Conservation (phyloP, 2,113 vertebrate species). For the Pituophis catenifer region DNA sequence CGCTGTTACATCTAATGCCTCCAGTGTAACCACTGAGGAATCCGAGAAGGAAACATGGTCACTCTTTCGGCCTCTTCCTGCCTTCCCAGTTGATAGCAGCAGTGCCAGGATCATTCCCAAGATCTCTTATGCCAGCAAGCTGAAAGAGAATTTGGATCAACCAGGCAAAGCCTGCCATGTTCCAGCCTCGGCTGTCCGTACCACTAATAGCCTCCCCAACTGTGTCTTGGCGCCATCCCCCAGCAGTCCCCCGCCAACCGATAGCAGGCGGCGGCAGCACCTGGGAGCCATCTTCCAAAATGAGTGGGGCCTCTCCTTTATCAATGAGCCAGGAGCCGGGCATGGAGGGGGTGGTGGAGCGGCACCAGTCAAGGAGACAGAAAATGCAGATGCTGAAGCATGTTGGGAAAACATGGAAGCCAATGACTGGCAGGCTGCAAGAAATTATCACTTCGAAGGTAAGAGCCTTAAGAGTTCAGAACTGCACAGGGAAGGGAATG, state of each 20-base stretch:
- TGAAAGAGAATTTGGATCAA: constrained; percentile 72
- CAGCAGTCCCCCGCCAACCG: constrained; percentile 22
- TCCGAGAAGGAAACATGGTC: constrained; percentile 71
- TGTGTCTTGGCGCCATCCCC: constrained; percentile 31
- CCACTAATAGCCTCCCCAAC: constrained; percentile 28
- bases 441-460: constrained; percentile 40
- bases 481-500: too few relatives aligned
- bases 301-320: constrained; percentile 84
- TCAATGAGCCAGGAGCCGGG: constrained; percentile 66
- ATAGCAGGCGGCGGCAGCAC: constrained; percentile 47
- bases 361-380: not conserved
- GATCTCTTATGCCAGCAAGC: constrained; percentile 84
- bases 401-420: constrained; percentile 33
- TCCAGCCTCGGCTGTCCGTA: constrained; percentile 42
- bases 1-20: not conserved
- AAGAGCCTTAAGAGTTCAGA: not conserved
- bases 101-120: constrained; percentile 81
- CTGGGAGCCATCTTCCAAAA: constrained; percentile 82
- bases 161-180: constrained; percentile 34
- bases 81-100: constrained; percentile 84
- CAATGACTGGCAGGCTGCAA: constrained; percentile 40
- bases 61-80: constrained; percentile 77
- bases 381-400: constrained; percentile 1
- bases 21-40: constrained; percentile 59
- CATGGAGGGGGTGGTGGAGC: constrained; percentile 24